Percentiles rank a stretch among this genome's conserved stretches.
phyloP scores from a whole-genome alignment of 1,140 invertebrate species.

The Lepidurus couesii region DNA sequence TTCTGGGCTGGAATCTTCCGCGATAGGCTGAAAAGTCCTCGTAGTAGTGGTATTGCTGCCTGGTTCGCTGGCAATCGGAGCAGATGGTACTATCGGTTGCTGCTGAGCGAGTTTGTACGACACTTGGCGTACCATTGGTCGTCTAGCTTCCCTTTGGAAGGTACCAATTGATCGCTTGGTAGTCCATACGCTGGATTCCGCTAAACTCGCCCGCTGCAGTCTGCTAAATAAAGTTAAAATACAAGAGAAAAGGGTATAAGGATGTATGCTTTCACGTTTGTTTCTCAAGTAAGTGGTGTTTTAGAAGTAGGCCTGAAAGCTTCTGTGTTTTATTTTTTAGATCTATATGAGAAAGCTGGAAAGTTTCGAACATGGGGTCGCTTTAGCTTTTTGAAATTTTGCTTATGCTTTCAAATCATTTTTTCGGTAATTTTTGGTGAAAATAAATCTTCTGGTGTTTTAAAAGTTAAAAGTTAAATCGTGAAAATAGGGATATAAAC shows the following conservation, averaged over 20 bases:
- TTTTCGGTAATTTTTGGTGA: no score
- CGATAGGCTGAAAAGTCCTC: constrained; percentile 39
- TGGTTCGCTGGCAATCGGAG: constrained; percentile 44
- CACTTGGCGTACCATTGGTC: constrained; percentile 67
- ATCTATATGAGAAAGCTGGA: no score
- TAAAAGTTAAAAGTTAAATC: no score
- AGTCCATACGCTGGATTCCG: not conserved
- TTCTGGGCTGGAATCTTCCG: constrained; percentile 37
- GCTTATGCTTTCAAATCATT: no score
- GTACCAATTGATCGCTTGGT: not conserved
- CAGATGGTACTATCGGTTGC: constrained; percentile 54
- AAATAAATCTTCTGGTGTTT: no score
- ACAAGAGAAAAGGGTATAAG: not conserved
- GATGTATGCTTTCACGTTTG: not conserved
- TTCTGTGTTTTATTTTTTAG: no score
- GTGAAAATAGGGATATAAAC: no score
- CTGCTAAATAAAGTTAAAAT: not conserved
- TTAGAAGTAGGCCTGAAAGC: no score
- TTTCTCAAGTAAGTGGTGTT: not conserved
- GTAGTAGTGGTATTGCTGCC: constrained; percentile 33
- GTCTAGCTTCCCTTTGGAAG: constrained; percentile 48
- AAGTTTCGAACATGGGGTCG: no score
- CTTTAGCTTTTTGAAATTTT: no score
- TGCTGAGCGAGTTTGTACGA: constrained; percentile 72
- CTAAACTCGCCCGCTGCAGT: not conserved